Evolutionary conservation across 1,140 invertebrate genomes (phyloP), one percentile per base, ranked within the genome.

Genomic region (Lanistes nyassanus): DNA sequence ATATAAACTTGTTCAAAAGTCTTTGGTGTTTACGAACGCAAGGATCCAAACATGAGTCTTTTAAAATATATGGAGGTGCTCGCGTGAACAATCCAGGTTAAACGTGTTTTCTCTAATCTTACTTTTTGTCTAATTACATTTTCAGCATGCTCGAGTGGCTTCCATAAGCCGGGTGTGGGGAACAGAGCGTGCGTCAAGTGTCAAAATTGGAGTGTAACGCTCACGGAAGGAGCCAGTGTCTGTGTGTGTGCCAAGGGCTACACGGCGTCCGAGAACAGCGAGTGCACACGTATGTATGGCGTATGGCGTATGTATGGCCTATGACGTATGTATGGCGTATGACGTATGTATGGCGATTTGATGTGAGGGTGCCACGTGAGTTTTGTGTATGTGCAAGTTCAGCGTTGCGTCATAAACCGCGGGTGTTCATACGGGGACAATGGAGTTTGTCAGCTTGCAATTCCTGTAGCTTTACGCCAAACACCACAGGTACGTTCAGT

Each of bases 131-230:
- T 65, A 6, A 36, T 29, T 26, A 6, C 36, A 9, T 29, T 69
- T 69, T 2, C 67, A 69, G 67, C 67, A n/a, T 69, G 67, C 31
- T 13, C 42, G n/a, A 47, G 29, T 23, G 67, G 67, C 0, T 69
- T 47, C 21, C 51, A 53, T 29, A 69, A 69, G 29, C 23, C 67
- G n/a, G 67, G 13, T 9, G 42, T 53, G 11, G 47, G 16, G 5
- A 51, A n/a, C 47, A 31, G 47, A 4, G 19, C 47, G 9, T 69
- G 67, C 31, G 39, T 53, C 11, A 16, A 1, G 39, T 69, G 67
- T 26, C 42, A 29, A 11, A 16, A 6, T 29, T 5, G 51, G 26
- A 69, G 67, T 21, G 51, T 16, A 0, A 69, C 67, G 0, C 67
- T 69, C 23, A 69, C 42, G 6, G 47, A 34, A 6, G 67, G 67